A percentile compares a stretch with the other conserved stretches of the same genome.
phyloP scores from a whole-genome alignment of 1,140 invertebrate genomes.

The Zaprionus africanus region DNA sequence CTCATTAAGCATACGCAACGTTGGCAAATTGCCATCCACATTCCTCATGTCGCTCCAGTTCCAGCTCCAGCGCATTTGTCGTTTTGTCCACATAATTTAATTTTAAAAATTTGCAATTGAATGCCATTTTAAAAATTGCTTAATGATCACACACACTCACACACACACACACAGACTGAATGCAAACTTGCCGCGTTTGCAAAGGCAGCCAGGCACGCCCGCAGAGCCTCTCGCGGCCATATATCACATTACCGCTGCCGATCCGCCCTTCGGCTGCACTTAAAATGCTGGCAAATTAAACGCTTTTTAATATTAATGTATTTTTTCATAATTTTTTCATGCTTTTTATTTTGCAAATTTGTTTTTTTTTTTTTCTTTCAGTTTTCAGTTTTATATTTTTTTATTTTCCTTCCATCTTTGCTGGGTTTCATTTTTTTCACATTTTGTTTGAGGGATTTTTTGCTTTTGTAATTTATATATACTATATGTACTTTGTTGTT shows the following conservation, averaged over 20 bases:
- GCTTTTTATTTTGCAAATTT: slow-evolving; percentile 61
- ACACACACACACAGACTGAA: slow-evolving; percentile 7
- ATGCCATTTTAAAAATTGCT: slow-evolving; percentile 72
- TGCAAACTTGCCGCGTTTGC: slow-evolving; percentile 60
- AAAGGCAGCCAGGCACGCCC: slow-evolving; percentile 42
- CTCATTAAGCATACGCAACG: slow-evolving; percentile 71
- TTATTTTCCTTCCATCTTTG: slow-evolving; percentile 44
- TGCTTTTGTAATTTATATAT: slow-evolving; percentile 51
- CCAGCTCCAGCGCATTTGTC: slow-evolving; percentile 17
- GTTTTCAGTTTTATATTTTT: slow-evolving; percentile 57
- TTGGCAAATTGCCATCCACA: slow-evolving; percentile 67
- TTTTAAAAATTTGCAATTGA: slow-evolving; percentile 66
- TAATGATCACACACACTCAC: slow-evolving; percentile 57
- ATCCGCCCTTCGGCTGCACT: slow-evolving; percentile 24
- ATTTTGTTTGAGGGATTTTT: slow-evolving; percentile 55
- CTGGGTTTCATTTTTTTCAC: slow-evolving; percentile 52
- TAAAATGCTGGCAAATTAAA: slow-evolving; percentile 73
- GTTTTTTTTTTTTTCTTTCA: slow-evolving; percentile 30
- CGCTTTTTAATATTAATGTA: slow-evolving; percentile 80
- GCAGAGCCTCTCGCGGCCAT: slow-evolving; percentile 24
- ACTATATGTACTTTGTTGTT: slow-evolving; percentile 41
- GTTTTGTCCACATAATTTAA: slow-evolving; percentile 71
- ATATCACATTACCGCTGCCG: slow-evolving; percentile 50
- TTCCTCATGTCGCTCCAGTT: slow-evolving; percentile 22
- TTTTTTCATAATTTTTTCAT: slow-evolving; percentile 63